Evolutionary conservation across 1,140 invertebrate genomes (phyloP), one percentile per base, ranked within the genome.

Genomic region (Sycophaga agraensis): DNA sequence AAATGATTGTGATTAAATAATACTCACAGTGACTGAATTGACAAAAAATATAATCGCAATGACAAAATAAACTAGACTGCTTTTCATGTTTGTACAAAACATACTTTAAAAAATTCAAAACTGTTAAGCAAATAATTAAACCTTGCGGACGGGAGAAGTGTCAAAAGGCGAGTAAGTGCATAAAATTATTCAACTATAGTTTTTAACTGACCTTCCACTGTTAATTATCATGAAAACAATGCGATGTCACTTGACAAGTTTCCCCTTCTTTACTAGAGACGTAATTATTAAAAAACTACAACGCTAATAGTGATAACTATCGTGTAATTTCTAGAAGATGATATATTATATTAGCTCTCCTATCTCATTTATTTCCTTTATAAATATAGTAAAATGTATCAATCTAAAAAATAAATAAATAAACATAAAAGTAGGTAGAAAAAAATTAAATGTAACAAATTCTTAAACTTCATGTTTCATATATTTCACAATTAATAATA

Each of bases 141-240:
- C 37, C 43, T 55, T 49, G 56, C 49, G 21, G 50, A 49, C 57
- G 26, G 11, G 4, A 51, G 37, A 21, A 50, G 31, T 11, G 48
- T 42, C 26, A 19, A 14, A 40, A 31, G 7, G 26, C 35, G 31
- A 43, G 51, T 43, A 43, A 59, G 2, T 14, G 40, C 1, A 3
- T 22, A 8, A 1, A 14, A 28, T 43, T 50, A n/a, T 51, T 43
- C 11, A 34, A 8, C 48, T 2, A 14, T 28, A 17, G 39, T 24
- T 51, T 59, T 59, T 59, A 59, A 59, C 12, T 22, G 21, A 5
- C 2, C 26, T 34, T 59, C 39, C 28, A 39, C 35, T 40, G 14
- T 17, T 26, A 35, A 35, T 59, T 59, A 6, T 34, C 39, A 11
- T 1, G 37, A 12, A 59, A 59, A 43, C 26, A 34, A 19, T 9